Base-by-base conservation (phyloP, 2,888 invertebrate genomes). In the Entomobrya proxima region DNA sequence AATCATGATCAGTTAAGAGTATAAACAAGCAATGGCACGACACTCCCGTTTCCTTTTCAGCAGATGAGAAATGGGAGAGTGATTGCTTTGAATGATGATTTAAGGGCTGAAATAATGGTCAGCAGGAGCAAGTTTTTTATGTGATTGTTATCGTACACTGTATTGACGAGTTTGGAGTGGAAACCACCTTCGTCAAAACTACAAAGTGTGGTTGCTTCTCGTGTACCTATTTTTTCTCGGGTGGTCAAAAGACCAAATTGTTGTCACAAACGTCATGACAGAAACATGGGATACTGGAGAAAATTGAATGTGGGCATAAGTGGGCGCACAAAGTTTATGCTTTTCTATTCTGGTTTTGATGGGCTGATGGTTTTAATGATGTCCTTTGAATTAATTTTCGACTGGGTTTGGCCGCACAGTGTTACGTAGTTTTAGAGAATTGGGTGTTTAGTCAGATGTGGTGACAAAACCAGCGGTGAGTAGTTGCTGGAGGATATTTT, bases 91-190 rank as follows among this genome's bases (percentile, higher is more conserved):
- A 47, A 15, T 50, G 72, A 82, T 83, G 83, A 83, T 83, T 83
- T 83, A 83, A 83, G 67, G 69, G 55, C 50, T 32, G 83, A 83
- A 77, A 83, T 83, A 69, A 83, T 83, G 83, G 69, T 83, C 50
- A 83, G 69, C 76, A 83, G 76, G 83, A 81, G 74, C 81, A 81
- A 81, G 74, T 81, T 83, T 83, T 50, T 61, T 83, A 7, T 6
- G 15, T 21, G 67, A 67, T 67, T 80, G 52, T 80, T 50, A 67
- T 80, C 44, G 32, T 76, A 21, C 44, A 13, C 44, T n/a, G 32
- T 80, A 35, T 47, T 67, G 52, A 75, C 52, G 21, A 52, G 50
- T 11, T 32, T 2, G 13, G 15, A 27, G 3, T 64, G 32, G 72
- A 69, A 69, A 32, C 80, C 75, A 44, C 82, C 81, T 80, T 50